These are phyloP conservation scores for Nymphalis c-album DNA, from an alignment of 2,888 invertebrate species.

Conservation along the genomic window DNA sequence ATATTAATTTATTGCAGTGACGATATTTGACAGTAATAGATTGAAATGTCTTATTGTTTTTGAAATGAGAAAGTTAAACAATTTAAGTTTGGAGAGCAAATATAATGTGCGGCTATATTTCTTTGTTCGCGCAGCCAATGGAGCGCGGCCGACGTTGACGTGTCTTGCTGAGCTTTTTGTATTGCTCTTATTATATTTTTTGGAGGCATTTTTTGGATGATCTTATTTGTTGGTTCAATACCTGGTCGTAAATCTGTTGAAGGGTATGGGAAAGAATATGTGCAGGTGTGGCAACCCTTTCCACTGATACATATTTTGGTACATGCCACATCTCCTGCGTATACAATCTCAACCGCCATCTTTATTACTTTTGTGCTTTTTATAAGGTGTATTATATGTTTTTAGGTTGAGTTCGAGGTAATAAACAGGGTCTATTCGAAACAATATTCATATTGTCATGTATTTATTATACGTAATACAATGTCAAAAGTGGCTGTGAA, in stretches of 20 bases:
- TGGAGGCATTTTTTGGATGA: conserved; percentile 71
- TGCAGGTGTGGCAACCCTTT: conserved; percentile 78
- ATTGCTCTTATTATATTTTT: conserved; percentile 76
- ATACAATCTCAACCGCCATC: conserved; percentile 11
- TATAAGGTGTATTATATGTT: background rate
- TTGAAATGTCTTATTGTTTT: conserved; percentile 32
- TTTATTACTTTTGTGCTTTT: conserved; percentile 8
- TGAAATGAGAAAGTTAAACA: conserved; percentile 37
- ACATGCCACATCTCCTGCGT: conserved; percentile 4
- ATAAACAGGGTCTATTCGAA: too few species aligned
- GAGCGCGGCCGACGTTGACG: conserved; percentile 70
- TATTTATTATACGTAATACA: too few species aligned
- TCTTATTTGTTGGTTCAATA: conserved; percentile 78
- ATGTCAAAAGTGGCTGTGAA: background rate
- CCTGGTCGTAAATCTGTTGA: conserved; percentile 75
- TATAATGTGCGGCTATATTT: conserved; percentile 73
- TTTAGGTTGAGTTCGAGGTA: background rate
- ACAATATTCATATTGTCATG: too few species aligned
- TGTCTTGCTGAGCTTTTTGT: conserved; percentile 75
- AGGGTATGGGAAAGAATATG: conserved; percentile 64
- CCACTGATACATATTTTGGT: conserved; percentile 37
- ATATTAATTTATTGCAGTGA: background rate
- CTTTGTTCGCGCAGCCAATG: conserved; percentile 77
- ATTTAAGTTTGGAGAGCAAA: conserved; percentile 55
- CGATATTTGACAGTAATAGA: conserved; percentile 13